A percentile compares a stretch with the other conserved stretches of the same genome.
Conservation (phyloP, 2,888 invertebrate species). For the Tortricodes alternella region DNA sequence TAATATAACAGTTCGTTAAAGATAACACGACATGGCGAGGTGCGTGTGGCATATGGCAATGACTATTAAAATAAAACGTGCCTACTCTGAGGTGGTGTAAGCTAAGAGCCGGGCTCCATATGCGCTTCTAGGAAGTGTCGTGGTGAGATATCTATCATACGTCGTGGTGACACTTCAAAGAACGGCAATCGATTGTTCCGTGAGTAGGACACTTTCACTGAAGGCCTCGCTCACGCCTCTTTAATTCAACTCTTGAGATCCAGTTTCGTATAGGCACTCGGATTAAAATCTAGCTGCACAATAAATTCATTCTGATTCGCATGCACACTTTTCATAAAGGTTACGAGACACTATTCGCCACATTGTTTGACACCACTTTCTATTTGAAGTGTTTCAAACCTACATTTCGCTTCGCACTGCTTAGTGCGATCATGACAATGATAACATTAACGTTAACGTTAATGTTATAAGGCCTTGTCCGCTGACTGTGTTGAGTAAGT, state of each 20-base stretch:
- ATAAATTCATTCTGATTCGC: slow-evolving; percentile 55
- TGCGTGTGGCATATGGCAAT: slow-evolving; percentile 11
- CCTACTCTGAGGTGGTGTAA: slow-evolving; percentile 2
- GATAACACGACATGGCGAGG: slow-evolving; percentile 8
- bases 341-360: slow-evolving; percentile 53
- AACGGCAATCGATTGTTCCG: slow-evolving; percentile 70
- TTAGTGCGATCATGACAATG: slow-evolving; percentile 12
- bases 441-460: slow-evolving; percentile 14
- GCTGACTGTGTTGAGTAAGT: neutral
- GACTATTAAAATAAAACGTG: slow-evolving; percentile 32
- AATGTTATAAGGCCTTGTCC: neutral
- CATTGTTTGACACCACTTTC: slow-evolving; percentile 71
- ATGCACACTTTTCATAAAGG: slow-evolving; percentile 66
- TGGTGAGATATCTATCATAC: slow-evolving; percentile 60
- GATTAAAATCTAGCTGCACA: slow-evolving; percentile 63
- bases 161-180: slow-evolving; percentile 71
- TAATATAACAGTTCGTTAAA: slow-evolving; percentile 37
- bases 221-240: slow-evolving; percentile 58
- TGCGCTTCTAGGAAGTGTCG: slow-evolving; percentile 52
- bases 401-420: slow-evolving; percentile 15
- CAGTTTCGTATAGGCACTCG: slow-evolving; percentile 59
- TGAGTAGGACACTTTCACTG: slow-evolving; percentile 75
- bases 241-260: slow-evolving; percentile 67
- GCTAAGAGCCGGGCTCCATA: slow-evolving; percentile 37
- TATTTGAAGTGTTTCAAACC: slow-evolving; percentile 45